Percentiles rank a stretch among this genome's conserved stretches.
These are phyloP conservation scores for Tor tambroides DNA, from an alignment of 2,113 vertebrate species.

Conservation along the genomic window DNA sequence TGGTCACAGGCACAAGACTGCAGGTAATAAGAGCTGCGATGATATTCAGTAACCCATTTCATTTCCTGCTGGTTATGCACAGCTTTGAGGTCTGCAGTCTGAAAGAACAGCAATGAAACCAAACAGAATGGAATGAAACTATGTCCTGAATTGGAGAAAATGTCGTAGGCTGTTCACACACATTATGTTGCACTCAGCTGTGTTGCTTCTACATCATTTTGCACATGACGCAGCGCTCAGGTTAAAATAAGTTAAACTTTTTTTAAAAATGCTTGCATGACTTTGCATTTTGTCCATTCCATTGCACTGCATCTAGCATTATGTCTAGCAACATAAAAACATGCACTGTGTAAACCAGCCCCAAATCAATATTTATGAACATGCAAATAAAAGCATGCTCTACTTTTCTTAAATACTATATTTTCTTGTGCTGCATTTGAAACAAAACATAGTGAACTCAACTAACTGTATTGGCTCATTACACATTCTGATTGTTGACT, in stretches of 20 bases:
- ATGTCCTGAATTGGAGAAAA: not conserved
- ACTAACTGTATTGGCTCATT: not conserved
- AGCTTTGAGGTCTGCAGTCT: not conserved
- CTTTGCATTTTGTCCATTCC: too few relatives aligned
- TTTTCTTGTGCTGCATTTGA: not conserved
- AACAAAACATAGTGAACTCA: not conserved
- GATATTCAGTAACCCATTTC: not conserved
- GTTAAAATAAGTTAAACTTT: not conserved
- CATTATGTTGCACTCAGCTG: not conserved
- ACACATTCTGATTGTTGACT: not conserved
- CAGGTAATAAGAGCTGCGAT: not conserved
- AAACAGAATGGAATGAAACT: not conserved
- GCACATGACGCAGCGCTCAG: too few relatives aligned
- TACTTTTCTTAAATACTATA: not conserved
- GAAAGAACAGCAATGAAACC: not conserved
- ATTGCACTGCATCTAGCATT: not conserved
- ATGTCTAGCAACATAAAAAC: not conserved
- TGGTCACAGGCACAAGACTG: not conserved
- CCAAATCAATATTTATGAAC: too few relatives aligned
- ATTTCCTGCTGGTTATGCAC: constrained; percentile 9
- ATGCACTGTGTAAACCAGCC: too few relatives aligned
- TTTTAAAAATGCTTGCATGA: not conserved
- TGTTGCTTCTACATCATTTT: not conserved
- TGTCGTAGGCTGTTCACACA: not conserved
- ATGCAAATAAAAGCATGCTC: too few relatives aligned